Conservation (phyloP, 2,888 invertebrate genomes). For the Lordiphosa andalusiaca region DNA sequence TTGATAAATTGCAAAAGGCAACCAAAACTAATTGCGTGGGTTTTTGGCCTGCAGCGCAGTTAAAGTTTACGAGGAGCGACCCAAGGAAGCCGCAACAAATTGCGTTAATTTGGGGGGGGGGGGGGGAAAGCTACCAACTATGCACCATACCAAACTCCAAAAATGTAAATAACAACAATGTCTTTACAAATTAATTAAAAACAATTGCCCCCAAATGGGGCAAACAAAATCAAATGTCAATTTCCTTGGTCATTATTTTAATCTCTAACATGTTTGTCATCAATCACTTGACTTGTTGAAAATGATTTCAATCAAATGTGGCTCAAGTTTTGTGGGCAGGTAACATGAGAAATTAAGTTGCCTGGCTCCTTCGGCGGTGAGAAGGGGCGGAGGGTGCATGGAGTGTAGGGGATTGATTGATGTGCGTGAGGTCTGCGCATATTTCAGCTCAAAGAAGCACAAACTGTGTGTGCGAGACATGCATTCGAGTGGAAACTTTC, state of each 20-base stretch:
- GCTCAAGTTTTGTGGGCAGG: constrained; percentile 44
- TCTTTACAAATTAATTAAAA: constrained; percentile 9
- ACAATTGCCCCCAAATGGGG: constrained; percentile 4
- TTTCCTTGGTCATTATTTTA: constrained; percentile 42
- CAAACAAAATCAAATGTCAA: constrained; percentile 42
- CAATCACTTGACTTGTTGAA: constrained; percentile 49
- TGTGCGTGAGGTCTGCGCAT: constrained; percentile 30
- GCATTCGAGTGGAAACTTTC: constrained; percentile 44
- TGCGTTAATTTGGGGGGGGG: constrained; percentile 43
- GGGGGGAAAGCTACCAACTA: constrained; percentile 4
- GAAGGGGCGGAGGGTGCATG: too few relatives aligned
- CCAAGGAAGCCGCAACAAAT: too few relatives aligned
- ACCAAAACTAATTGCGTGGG: constrained; percentile 47
- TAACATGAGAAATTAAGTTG: constrained; percentile 50
- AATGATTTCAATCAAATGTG: constrained; percentile 50
- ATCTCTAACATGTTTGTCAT: constrained; percentile 39
- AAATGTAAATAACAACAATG: constrained; percentile 11
- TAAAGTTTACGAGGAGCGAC: too few relatives aligned
- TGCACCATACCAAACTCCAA: not conserved
- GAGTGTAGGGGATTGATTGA: constrained; percentile 28
- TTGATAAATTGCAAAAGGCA: constrained; percentile 44
- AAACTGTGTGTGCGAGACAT: constrained; percentile 36
- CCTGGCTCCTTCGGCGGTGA: too few relatives aligned
- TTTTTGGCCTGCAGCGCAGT: not conserved
- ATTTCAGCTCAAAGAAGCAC: constrained; percentile 14